Evolutionary conservation across 2,113 vertebrate genomes (phyloP).

Genomic region (Actenoides hombroni): DNA sequence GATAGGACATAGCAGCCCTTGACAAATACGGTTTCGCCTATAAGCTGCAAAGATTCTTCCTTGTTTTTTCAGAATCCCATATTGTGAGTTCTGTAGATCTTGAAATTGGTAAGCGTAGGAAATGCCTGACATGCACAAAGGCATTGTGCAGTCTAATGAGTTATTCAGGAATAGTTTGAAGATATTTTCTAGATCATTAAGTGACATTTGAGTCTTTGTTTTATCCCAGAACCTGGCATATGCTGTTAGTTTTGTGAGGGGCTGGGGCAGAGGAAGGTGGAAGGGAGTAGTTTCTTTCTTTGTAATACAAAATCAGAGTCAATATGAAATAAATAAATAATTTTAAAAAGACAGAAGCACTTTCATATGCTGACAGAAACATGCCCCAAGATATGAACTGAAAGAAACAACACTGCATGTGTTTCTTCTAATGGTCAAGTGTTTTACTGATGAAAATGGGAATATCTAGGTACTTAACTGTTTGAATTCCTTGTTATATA

Average conservation of each 20-base stretch:
- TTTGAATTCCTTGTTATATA: neutral
- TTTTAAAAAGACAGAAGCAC: neutral
- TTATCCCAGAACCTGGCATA: neutral
- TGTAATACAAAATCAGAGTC: neutral
- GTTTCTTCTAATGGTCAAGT: neutral
- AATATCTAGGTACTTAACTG: neutral
- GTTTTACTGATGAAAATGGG: neutral
- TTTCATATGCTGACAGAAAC: neutral
- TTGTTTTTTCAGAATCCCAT: neutral
- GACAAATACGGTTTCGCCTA: neutral
- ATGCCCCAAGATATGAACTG: neutral
- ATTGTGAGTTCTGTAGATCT: accelerated
- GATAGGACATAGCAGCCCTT: neutral
- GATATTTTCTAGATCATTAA: neutral
- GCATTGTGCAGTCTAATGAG: neutral
- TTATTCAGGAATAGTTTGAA: neutral
- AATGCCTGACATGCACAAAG: neutral
- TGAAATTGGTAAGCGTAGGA: neutral
- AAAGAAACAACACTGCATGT: neutral
- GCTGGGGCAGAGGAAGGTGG: neutral
- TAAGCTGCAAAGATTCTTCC: neutral
- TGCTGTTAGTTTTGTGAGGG: neutral
- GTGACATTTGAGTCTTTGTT: neutral
- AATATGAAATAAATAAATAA: neutral
- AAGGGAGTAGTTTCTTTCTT: neutral